These are phyloP conservation scores for Drosophila nigricruria DNA, from an alignment of 2,888 invertebrate species.

Conservation along the genomic window DNA sequence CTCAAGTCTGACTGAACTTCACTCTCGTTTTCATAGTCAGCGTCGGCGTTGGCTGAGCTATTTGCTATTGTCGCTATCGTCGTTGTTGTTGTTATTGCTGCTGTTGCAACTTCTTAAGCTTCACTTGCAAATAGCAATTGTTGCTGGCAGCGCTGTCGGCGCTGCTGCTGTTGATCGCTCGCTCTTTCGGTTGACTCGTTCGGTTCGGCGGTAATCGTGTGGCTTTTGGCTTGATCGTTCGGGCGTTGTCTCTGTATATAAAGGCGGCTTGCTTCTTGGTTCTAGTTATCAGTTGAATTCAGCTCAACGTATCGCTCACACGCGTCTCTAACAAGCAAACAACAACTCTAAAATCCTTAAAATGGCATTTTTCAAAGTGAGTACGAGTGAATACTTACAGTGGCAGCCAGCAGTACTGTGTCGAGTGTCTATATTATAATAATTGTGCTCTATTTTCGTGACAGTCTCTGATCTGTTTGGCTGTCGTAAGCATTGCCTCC, in stretches of 20 bases:
- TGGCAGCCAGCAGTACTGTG: slow-evolving; percentile 34
- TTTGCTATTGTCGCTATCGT: not conserved
- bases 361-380: slow-evolving; percentile 86
- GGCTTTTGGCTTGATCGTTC: slow-evolving; percentile 59
- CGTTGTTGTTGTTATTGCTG: slow-evolving; percentile 16
- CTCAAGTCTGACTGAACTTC: slow-evolving; percentile 69
- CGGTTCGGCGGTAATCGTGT: slow-evolving; percentile 43
- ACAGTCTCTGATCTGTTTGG: slow-evolving; percentile 84
- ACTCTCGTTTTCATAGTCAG: slow-evolving; percentile 69
- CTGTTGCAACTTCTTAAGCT: slow-evolving; percentile 68
- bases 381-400: slow-evolving; percentile 60
- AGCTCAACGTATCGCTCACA: slow-evolving; percentile 83
- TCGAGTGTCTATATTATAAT: slow-evolving; percentile 31
- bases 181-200: slow-evolving; percentile 51
- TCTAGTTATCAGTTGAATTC: slow-evolving; percentile 86
- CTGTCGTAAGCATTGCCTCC: slow-evolving; percentile 84
- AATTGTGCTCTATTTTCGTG: slow-evolving; percentile 39
- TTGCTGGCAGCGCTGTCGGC: slow-evolving; percentile 26
- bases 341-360: slow-evolving; percentile 44
- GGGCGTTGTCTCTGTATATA: slow-evolving; percentile 85
- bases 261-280: slow-evolving; percentile 85
- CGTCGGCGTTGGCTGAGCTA: slow-evolving; percentile 38
- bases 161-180: slow-evolving; percentile 50
- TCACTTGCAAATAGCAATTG: slow-evolving; percentile 39
- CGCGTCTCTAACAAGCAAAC: slow-evolving; percentile 27